A percentile compares a stretch with the other conserved stretches of the same genome.
phyloP scores from a whole-genome alignment of 2,888 invertebrate species.

The Acleris sparsana region DNA sequence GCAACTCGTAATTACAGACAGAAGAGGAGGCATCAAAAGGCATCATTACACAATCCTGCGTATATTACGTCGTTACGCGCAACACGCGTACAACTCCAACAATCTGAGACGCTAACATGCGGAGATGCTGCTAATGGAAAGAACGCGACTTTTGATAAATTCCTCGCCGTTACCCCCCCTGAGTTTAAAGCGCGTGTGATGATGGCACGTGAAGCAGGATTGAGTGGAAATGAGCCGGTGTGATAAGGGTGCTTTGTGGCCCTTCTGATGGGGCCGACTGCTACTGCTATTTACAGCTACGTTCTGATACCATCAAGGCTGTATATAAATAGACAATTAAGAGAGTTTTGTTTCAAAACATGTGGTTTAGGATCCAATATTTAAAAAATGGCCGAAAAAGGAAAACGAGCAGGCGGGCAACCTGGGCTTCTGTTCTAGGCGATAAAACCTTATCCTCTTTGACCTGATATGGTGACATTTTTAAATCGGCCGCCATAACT shows the following conservation, averaged over 20 bases:
- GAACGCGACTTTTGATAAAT: slow-evolving; percentile 78
- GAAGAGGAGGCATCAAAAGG: slow-evolving; percentile 65
- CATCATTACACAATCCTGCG: slow-evolving; percentile 70
- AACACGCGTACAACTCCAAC: slow-evolving; percentile 54
- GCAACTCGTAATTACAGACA: slow-evolving; percentile 69
- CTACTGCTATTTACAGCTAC: slow-evolving; percentile 18
- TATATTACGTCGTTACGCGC: slow-evolving; percentile 73
- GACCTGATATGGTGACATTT: too few species aligned
- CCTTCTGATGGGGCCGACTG: slow-evolving; percentile 23
- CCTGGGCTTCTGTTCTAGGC: too few species aligned
- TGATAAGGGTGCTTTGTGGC: slow-evolving; percentile 63
- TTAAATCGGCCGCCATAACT: too few species aligned
- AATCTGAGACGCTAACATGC: slow-evolving; percentile 65
- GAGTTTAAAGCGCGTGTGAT: slow-evolving; percentile 60
- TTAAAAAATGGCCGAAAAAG: too few species aligned
- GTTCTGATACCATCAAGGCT: slow-evolving; percentile 7
- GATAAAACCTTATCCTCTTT: too few species aligned
- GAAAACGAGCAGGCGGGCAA: too few species aligned
- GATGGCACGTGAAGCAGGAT: slow-evolving; percentile 64
- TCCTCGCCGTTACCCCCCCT: slow-evolving; percentile 57
- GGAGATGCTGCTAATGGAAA: slow-evolving; percentile 75
- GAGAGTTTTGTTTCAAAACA: too few species aligned
- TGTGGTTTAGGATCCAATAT: too few species aligned
- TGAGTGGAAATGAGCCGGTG: slow-evolving; percentile 71
- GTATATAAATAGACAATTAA: background rate